phyloP scores from a whole-genome alignment of 2,113 vertebrate genomes.

The Pollimyrus isidori region DNA sequence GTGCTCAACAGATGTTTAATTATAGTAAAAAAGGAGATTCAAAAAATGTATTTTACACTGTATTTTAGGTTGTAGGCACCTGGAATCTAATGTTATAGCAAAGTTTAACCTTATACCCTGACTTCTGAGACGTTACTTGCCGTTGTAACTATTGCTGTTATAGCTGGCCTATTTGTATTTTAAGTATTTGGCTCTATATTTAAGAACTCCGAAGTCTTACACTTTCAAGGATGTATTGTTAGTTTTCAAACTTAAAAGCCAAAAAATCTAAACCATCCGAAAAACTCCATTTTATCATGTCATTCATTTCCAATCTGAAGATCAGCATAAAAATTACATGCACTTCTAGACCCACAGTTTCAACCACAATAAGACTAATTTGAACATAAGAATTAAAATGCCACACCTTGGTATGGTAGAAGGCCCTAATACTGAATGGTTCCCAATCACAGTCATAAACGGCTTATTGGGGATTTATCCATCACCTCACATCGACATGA shows the following conservation, averaged over 20 bases:
- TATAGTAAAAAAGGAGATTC: neutral
- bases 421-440: neutral
- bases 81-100: neutral
- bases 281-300: neutral
- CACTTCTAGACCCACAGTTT: neutral
- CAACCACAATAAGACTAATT: neutral
- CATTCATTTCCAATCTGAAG: neutral
- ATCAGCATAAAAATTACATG: neutral
- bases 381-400: neutral
- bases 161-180: neutral
- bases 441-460: neutral
- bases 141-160: neutral
- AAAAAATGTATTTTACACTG: neutral
- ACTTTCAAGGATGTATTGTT: neutral
- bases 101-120: neutral
- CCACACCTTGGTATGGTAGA: neutral
- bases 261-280: neutral
- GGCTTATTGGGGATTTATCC: neutral
- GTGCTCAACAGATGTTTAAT: neutral
- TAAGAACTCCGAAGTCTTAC: neutral
- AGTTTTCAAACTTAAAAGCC: neutral
- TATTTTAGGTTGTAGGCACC: neutral
- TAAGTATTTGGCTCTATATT: neutral
- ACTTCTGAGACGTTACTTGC: neutral
- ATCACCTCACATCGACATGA: neutral